Base-by-base conservation (phyloP, 2,888 invertebrate species). In the Himalopsyche anomala region DNA sequence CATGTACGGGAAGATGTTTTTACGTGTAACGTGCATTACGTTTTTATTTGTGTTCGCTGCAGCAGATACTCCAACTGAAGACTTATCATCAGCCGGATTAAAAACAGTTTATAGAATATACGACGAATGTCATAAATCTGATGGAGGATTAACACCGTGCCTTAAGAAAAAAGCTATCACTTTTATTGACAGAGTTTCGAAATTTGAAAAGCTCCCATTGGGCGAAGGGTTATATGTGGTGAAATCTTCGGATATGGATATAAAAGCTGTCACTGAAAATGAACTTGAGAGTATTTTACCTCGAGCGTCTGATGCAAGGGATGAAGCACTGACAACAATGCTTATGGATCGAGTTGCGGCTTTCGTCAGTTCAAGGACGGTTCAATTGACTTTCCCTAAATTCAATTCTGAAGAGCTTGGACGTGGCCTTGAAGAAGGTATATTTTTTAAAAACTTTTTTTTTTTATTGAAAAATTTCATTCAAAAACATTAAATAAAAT, bases 81-180 rank as follows among this genome's bases (percentile, higher is more conserved):
- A 91, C 56, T 90, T 91, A 45, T 93, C 94, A 85, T 93, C 91
- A 89, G 91, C 95, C 86, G 95, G 96, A 86, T 92, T 96, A 89
- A 94, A 95, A 87, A 94, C 95, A 80, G 91, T 95, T 6, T 92
- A 95, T 89, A 95, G 95, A 89, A 94, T 97, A 88, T 97, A 96
- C 91, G 96, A 97, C 89, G 97, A 97, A 89, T 97, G 97, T 90
- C 94, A 94, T 88, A 94, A 94, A 88, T 91, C 95, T 1, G 95
- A 95, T 87, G 92, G 92, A 87, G 96, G 95, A 81, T 92, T 97
- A 84, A 92, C 95, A 84, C 95, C 95, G 40, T 97, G 97, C 90
- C 92, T 97, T 83, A 97, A 97, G 92, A 96, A 96, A 91, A 97
- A 96, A 90, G 96, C 96, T 0, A 95, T 97, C 86, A 92, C 96